These are phyloP conservation scores for Calameuta idolon DNA, from an alignment of 2,888 invertebrate genomes.

Conservation along the genomic window DNA sequence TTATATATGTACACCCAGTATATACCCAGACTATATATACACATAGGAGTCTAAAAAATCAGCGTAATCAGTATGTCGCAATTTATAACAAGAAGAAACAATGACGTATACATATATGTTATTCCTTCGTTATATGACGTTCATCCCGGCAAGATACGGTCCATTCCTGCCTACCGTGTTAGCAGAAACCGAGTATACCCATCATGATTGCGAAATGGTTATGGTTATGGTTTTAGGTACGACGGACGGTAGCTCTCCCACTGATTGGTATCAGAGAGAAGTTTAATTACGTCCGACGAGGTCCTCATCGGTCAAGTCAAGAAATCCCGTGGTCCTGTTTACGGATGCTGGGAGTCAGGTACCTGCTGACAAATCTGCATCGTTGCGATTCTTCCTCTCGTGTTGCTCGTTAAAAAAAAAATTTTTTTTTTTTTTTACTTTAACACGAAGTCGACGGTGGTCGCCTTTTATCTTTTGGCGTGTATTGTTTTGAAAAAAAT, in stretches of 20 bases:
- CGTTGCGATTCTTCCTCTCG: neutral
- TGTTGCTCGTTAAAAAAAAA: neutral
- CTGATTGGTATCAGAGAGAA: constrained; percentile 22
- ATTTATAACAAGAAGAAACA: neutral
- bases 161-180: neutral
- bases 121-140: neutral
- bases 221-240: neutral
- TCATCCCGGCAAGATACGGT: neutral
- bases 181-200: neutral
- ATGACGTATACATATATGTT: neutral
- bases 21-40: too few relatives aligned
- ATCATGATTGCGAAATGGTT: neutral
- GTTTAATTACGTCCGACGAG: constrained; percentile 24
- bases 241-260: neutral
- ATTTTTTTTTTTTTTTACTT: neutral
- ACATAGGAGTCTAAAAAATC: too few relatives aligned
- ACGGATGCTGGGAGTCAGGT: neutral
- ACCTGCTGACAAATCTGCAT: neutral
- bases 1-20: too few relatives aligned
- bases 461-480: neutral
- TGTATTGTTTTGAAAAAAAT: neutral
- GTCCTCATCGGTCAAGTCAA: constrained; percentile 24
- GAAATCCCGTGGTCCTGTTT: neutral
- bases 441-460: neutral
- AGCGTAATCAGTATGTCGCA: neutral